Evolutionary conservation across 2,797 vertebrate species (phyloP), one percentile per base, ranked within the genome.

Genomic region (Crenichthys baileyi): DNA sequence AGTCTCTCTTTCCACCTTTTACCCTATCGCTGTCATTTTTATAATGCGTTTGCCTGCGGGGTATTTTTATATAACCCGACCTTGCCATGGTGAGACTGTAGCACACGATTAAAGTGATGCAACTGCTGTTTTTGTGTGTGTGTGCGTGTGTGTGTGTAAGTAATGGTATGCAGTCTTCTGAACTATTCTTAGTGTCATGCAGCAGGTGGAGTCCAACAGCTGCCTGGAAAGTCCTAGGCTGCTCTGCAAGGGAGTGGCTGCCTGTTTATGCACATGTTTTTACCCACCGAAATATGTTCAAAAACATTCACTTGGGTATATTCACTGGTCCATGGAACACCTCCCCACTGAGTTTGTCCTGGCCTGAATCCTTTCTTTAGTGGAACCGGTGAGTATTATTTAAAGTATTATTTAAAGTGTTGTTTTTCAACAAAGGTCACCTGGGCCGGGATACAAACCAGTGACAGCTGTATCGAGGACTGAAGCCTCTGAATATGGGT

Each of bases 81-180:
- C 86, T 92, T 91, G 91, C 74, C 68, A 78, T 46, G 4, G 77
- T 87, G 86, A 26, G 51, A 89, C 88, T 90, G 90, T 87, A 90
- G 86, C 83, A 90, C 86, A 87, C 70, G 76, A 92, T 90, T 89
- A 90, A 79, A 85, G 85, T 90, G 90, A 90, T 90, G 90, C 79
- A 86, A 85, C 83, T 63, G 48, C 65, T 75, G 68, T 71, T 22
- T 53, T 3, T 75, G 29, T 79, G 26, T 83, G 36, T 31, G 65
- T 51, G 73, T 56, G 72, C 78, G 72, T 76, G 83, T 72, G 67
- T 68, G 46, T 63, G 51, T 55, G 58, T 65, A 39, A 61, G 60
- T 36, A 65, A 70, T 7, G 50, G 53, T 83, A 71, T 86, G 58
- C 39, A 75, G 71, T 80, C 74, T 79, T 85, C 78, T 86, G 79